Evolutionary conservation across 2,113 vertebrate species (phyloP).

Genomic region (Notothenia rossii): DNA sequence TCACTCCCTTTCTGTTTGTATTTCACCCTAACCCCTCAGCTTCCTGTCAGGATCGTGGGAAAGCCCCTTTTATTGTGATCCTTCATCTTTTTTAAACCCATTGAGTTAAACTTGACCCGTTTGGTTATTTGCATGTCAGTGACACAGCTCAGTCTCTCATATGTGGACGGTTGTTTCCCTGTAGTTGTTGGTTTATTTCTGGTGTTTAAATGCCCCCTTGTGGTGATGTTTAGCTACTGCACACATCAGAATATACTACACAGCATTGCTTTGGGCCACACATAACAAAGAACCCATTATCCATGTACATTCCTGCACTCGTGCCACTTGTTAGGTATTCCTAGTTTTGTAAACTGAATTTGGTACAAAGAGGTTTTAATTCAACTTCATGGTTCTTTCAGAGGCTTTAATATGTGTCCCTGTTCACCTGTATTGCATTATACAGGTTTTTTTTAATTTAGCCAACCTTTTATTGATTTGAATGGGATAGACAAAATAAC

Average conservation of each 20-base stretch:
- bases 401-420: neutral
- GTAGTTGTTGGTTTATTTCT: slow-evolving; percentile 38
- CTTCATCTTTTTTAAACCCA: slow-evolving; percentile 3
- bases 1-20: neutral
- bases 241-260: neutral
- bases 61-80: slow-evolving; percentile 33
- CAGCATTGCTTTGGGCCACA: neutral
- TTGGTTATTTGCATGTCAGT: slow-evolving; percentile 41
- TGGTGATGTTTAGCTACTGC: slow-evolving; percentile 61
- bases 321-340: neutral
- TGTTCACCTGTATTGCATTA: neutral
- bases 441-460: neutral
- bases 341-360: neutral
- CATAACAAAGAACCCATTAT: neutral
- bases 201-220: slow-evolving; percentile 72
- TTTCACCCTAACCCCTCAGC: slow-evolving; percentile 21
- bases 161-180: slow-evolving; percentile 12
- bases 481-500: neutral
- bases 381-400: neutral
- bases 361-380: neutral
- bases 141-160: neutral
- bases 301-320: neutral
- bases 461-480: neutral
- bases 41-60: slow-evolving; percentile 73
- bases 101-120: slow-evolving; percentile 23